These are phyloP conservation scores for Centropus bengalensis DNA, from an alignment of 2,113 vertebrate species.

Conservation along the genomic window DNA sequence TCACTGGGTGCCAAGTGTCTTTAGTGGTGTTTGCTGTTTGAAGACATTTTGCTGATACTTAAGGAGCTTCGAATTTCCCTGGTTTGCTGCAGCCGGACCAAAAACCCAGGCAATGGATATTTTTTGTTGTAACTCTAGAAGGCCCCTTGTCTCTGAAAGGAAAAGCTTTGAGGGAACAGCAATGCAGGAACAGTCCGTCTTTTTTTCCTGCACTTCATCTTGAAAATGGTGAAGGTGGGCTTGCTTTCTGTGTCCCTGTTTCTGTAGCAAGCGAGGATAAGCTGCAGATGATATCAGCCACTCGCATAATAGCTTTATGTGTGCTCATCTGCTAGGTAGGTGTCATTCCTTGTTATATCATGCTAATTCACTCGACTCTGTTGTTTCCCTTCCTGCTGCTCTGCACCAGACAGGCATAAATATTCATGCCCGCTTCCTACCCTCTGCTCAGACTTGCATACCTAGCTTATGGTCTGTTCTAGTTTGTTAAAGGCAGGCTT, in stretches of 20 bases:
- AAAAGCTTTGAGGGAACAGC: neutral
- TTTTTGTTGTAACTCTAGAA: neutral
- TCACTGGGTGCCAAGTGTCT: neutral
- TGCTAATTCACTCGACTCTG: neutral
- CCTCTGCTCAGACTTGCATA: conserved; percentile 17
- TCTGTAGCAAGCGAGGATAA: neutral
- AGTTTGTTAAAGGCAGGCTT: neutral
- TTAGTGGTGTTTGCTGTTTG: neutral
- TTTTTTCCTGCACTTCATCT: neutral
- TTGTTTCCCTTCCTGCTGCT: conserved; percentile 53
- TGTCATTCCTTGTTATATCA: conserved; percentile 45
- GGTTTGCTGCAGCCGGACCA: neutral
- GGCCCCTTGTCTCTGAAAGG: neutral
- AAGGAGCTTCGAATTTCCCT: neutral
- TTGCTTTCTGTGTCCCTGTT: neutral
- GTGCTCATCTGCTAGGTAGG: conserved; percentile 14
- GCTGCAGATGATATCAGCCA: neutral
- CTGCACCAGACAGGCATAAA: conserved; percentile 69
- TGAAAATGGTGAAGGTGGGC: neutral
- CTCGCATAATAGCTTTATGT: neutral
- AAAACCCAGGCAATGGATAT: accelerated
- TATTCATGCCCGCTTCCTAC: conserved; percentile 48
- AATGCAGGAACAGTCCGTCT: accelerated
- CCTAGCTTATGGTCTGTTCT: conserved; percentile 20
- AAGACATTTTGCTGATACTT: neutral